Conservation (phyloP, 2,797 vertebrate genomes). For the Paguma larvata region DNA sequence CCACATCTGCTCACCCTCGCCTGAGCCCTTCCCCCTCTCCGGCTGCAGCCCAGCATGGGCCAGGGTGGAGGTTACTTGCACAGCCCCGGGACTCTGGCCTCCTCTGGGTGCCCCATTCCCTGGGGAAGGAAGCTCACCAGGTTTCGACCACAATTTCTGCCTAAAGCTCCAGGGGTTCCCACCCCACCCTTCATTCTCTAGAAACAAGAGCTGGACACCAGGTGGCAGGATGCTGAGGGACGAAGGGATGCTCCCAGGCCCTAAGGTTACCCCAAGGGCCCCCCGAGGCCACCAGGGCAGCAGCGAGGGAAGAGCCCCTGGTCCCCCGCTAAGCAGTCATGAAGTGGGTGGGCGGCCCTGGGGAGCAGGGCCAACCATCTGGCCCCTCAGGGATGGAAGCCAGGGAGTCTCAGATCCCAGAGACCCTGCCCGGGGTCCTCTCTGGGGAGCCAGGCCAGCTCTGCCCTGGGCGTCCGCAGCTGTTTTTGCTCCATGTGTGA, state of each 20-base stretch:
- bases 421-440: neutral
- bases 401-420: rapidly evolving
- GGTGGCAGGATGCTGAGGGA: neutral
- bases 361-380: neutral
- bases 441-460: neutral
- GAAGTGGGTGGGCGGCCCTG: neutral
- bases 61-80: neutral
- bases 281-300: neutral
- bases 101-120: neutral
- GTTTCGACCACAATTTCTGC: too few species aligned
- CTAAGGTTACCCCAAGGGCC: neutral
- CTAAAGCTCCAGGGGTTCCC: neutral
- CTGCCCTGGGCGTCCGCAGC: neutral
- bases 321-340: neutral
- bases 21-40: neutral
- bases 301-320: rapidly evolving
- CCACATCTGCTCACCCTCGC: neutral
- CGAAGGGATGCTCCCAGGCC: rapidly evolving
- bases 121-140: neutral
- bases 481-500: neutral
- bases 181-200: neutral
- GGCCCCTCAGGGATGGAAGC: neutral
- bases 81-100: neutral
- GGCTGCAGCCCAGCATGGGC: neutral
- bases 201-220: neutral